Evolutionary conservation across 2,888 invertebrate genomes (phyloP).

Genomic region (Apodemia hepburni): DNA sequence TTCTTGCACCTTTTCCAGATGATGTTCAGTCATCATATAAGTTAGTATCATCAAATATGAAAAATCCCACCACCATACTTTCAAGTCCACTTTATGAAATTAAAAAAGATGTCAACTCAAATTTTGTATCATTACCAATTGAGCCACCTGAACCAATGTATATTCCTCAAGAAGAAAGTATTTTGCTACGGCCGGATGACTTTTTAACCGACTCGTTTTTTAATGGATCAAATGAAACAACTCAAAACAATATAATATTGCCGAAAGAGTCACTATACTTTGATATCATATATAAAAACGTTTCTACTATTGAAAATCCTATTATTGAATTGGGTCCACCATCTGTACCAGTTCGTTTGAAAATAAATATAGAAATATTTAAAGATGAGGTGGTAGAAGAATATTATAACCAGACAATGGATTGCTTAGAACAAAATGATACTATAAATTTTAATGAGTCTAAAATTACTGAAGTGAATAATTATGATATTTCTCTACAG

Average conservation of each 20-base stretch:
- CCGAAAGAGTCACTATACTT: slow-evolving; percentile 20
- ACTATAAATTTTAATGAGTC: slow-evolving; percentile 9
- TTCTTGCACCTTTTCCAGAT: slow-evolving; percentile 45
- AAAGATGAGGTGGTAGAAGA: slow-evolving; percentile 9
- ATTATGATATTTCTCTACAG: background rate
- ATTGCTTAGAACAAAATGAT: background rate
- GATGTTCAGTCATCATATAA: slow-evolving; percentile 47
- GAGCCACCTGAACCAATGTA: background rate
- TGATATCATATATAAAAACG: slow-evolving; percentile 19
- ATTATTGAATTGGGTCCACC: slow-evolving; percentile 17
- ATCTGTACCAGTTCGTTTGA: slow-evolving; percentile 15
- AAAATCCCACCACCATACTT: slow-evolving; percentile 14
- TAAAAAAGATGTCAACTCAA: slow-evolving; percentile 2
- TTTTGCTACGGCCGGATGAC: background rate
- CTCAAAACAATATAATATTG: slow-evolving; percentile 1
- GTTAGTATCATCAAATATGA: slow-evolving; percentile 23
- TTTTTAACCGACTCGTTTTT: background rate
- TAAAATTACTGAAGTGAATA: background rate
- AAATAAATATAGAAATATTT: slow-evolving; percentile 23
- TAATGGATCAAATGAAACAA: slow-evolving; percentile 4
- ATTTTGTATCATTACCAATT: background rate
- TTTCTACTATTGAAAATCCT: slow-evolving; percentile 17
- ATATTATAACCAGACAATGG: background rate
- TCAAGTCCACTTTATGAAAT: slow-evolving; percentile 5
- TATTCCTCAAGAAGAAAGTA: background rate